phyloP scores from a whole-genome alignment of 2,888 invertebrate genomes.

The Drosophila anomelani region DNA sequence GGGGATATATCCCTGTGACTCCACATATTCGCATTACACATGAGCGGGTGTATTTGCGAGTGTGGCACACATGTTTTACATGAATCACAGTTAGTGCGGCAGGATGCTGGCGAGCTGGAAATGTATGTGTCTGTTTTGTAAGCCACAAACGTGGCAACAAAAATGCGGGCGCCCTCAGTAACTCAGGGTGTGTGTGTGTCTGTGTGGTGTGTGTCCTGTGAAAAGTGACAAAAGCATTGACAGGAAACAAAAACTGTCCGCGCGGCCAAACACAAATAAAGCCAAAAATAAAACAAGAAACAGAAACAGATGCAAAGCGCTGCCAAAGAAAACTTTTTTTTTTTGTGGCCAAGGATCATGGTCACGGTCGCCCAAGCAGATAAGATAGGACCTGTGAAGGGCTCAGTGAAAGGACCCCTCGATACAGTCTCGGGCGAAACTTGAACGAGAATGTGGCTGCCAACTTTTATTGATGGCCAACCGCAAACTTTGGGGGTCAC shows the following conservation, averaged over 20 bases:
- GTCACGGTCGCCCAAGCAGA: slow-evolving; percentile 47
- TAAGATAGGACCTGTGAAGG: slow-evolving; percentile 42
- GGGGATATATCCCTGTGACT: slow-evolving; percentile 10
- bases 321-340: slow-evolving; percentile 48
- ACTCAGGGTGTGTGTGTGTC: slow-evolving; percentile 2
- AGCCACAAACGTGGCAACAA: slow-evolving; percentile 51
- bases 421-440: slow-evolving; percentile 15
- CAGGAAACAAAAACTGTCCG: slow-evolving; percentile 57
- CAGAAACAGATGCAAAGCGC: slow-evolving; percentile 17
- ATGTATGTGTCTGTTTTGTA: slow-evolving; percentile 30
- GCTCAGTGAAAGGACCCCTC: slow-evolving; percentile 14
- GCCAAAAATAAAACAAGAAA: slow-evolving; percentile 37
- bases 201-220: slow-evolving; percentile 26
- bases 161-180: slow-evolving; percentile 40
- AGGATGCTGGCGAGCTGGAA: slow-evolving; percentile 47
- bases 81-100: slow-evolving; percentile 48
- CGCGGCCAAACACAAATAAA: slow-evolving; percentile 40
- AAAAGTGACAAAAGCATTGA: slow-evolving; percentile 49
- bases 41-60: slow-evolving; percentile 41
- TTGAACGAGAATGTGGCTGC: slow-evolving; percentile 30
- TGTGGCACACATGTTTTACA: slow-evolving; percentile 52
- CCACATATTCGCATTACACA: slow-evolving; percentile 36
- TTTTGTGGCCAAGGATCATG: slow-evolving; percentile 41
- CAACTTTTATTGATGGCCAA: slow-evolving; percentile 70
- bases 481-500: slow-evolving; percentile 52